A percentile compares a stretch with the other conserved stretches of the same genome.
Evolutionary conservation across 2,888 invertebrate species (phyloP).

Genomic region (Elmis aenea): DNA sequence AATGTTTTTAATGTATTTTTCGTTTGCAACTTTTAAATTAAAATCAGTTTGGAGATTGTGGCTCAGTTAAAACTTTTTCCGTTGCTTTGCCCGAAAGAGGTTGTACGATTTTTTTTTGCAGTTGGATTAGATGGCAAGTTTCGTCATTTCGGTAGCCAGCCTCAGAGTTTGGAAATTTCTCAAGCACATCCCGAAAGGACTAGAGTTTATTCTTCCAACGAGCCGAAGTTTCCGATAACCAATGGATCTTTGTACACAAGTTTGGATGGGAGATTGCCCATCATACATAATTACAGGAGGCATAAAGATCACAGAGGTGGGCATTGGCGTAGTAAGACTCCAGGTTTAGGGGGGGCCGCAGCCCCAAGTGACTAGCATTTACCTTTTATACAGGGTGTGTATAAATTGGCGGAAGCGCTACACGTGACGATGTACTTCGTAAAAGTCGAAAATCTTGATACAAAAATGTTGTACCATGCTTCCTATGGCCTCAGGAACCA

Average conservation of each 20-base stretch:
- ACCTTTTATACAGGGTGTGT: too few species aligned
- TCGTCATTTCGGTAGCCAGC: conserved; percentile 50
- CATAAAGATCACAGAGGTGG: conserved; percentile 39
- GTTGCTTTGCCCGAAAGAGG: not conserved
- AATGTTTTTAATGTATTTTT: too few species aligned
- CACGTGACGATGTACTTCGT: too few species aligned
- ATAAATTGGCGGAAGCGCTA: too few species aligned
- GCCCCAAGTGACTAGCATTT: too few species aligned
- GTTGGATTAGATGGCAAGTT: conserved; percentile 58
- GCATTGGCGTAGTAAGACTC: too few species aligned
- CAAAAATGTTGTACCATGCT: too few species aligned
- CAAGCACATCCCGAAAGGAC: conserved; percentile 25
- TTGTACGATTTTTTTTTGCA: conserved; percentile 28
- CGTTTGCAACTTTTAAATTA: too few species aligned
- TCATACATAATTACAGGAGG: conserved; percentile 48
- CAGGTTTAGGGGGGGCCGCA: too few species aligned
- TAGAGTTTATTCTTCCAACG: conserved; percentile 40
- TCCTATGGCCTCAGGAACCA: too few species aligned
- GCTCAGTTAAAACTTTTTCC: not conserved
- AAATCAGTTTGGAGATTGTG: too few species aligned
- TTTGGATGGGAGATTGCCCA: conserved; percentile 51
- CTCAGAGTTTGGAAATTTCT: conserved; percentile 40
- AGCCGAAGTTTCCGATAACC: conserved; percentile 55
- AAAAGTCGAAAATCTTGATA: too few species aligned
- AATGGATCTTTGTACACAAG: conserved; percentile 54